These are phyloP conservation scores for Panurus biarmicus DNA, from an alignment of 2,113 vertebrate genomes.

Conservation along the genomic window DNA sequence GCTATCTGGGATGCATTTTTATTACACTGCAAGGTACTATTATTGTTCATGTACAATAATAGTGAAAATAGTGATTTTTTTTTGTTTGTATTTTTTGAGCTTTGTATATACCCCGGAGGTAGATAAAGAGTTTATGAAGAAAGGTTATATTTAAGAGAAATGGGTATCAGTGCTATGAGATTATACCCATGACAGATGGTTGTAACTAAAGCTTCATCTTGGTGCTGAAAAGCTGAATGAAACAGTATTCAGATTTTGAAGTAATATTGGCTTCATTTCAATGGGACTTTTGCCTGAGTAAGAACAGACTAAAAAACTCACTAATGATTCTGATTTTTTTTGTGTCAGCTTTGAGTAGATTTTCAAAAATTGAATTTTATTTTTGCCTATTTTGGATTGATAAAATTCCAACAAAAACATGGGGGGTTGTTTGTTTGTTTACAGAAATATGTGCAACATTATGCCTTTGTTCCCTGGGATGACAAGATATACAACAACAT, in stretches of 20 bases:
- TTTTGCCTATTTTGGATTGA: constrained; percentile 30
- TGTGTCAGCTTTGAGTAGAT: constrained; percentile 18
- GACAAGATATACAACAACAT: constrained; percentile 9
- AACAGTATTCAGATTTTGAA: constrained; percentile 64
- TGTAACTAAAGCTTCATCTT: constrained; percentile 61
- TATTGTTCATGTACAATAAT: constrained; percentile 22
- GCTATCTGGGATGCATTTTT: constrained; percentile 25
- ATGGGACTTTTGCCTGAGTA: constrained; percentile 58
- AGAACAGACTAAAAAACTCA: constrained; percentile 54
- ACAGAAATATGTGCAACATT: constrained; percentile 22
- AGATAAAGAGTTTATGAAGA: constrained; percentile 45
- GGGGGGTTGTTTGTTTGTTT: not conserved
- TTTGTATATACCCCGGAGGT: constrained; percentile 32
- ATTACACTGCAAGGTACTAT: constrained; percentile 7
- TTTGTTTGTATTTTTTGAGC: constrained; percentile 39
- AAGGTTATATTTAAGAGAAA: constrained; percentile 62
- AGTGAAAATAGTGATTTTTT: constrained; percentile 35
- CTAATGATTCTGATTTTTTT: constrained; percentile 59
- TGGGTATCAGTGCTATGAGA: constrained; percentile 39
- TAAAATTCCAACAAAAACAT: constrained; percentile 14
- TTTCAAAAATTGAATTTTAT: not conserved
- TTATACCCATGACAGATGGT: constrained; percentile 47
- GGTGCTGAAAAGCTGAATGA: constrained; percentile 65
- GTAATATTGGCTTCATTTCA: constrained; percentile 61
- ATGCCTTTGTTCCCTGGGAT: constrained; percentile 18